Evolutionary conservation across 2,888 invertebrate species (phyloP), one percentile per base, ranked within the genome.

Genomic region (Phalangium opilio): DNA sequence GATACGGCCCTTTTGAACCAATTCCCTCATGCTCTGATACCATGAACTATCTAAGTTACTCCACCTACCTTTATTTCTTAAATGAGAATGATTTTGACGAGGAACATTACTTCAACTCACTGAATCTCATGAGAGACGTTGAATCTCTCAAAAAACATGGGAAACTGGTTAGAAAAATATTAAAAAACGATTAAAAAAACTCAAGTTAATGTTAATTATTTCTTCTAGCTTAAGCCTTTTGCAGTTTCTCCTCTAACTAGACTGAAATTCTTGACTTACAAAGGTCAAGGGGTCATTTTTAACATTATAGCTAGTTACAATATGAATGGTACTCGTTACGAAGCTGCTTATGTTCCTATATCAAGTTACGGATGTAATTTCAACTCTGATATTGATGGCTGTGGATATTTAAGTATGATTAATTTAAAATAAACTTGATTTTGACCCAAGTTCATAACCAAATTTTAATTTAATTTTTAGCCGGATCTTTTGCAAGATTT

Each of bases 351-450:
- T 61, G 74, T 81, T 1, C 81, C 83, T 1, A 67, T 71, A 2
- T 67, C 74, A 43, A 75, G 76, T 1, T 83, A 81, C 59, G 78
- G 74, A 1, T 83, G 83, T 63, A 67, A 71, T 50, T 65, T 73
- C 2, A 44, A 65, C 7, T 59, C 65, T 2, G 68, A 68, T 45
- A 62, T 64, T 14, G 69, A 71, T 53, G 63, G 61, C 41, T 78
- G 78, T 59, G 63, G 70, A 45, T 62, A 71, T 51, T 63, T 74
- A 54, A 70, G 78, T 77, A 68, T 64, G 19, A 17, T n/a, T 27
- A 27, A 27, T 27, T n/a, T 27, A 27, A 7, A 27, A 27, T 8
- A 27, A 27, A 27, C 27, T 8, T 27, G 8, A 27, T 27, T 27
- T 8, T 27, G 4, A 27, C 27, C 8, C 27, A 27, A 27, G 5